Base-by-base conservation (phyloP, 2,797 vertebrate genomes). In the Sebastes cheni region DNA sequence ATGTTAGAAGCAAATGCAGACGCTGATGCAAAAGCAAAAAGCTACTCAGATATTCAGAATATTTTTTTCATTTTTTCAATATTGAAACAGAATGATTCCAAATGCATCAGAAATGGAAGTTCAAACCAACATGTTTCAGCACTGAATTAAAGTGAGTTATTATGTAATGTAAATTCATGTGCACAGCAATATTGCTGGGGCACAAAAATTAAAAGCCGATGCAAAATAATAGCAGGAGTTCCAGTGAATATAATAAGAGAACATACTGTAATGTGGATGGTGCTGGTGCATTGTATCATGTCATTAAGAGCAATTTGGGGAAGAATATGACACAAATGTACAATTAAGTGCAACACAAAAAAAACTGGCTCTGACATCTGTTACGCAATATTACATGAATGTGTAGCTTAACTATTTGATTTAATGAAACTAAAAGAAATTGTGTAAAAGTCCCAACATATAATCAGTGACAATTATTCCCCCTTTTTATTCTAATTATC, bases 381-480 rank as follows among this genome's bases (percentile, higher is more conserved):
- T 23, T 34, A 25, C 18, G 14, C 6, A 25, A 39, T 69, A 36
- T 22, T 25, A 23, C 8, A 64, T 69, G 0, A 55, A 34, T 52
- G 25, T 58, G 5, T 39, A 12, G 1, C 2, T 27, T 55, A 8
- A 55, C n/a, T 32, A 0, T 18, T 0, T n/a, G 25, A 42, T 60
- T 39, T 39, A n/a, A 27, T 23, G 4, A 32, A 52, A 67, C 5
- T 39, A 34, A 34, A n/a, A 3, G 2, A n/a, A 52, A 52, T 18
- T 14, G 20, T 14, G 13, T 13, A 0, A 42, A 42, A 42, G 39
- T 42, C 39, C 39, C 39, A 42, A 42, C 13, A 42, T 42, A 42
- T 14, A 42, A 42, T 42, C 39, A 42, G 5, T 0, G 0, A 42
- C 23, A 18, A 5, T 22, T 32, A 22, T 30, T 0, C 0, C 25